A percentile compares a stretch with the other conserved stretches of the same genome.
phyloP scores from a whole-genome alignment of 2,797 vertebrate species.

The Myripristis jacobus region DNA sequence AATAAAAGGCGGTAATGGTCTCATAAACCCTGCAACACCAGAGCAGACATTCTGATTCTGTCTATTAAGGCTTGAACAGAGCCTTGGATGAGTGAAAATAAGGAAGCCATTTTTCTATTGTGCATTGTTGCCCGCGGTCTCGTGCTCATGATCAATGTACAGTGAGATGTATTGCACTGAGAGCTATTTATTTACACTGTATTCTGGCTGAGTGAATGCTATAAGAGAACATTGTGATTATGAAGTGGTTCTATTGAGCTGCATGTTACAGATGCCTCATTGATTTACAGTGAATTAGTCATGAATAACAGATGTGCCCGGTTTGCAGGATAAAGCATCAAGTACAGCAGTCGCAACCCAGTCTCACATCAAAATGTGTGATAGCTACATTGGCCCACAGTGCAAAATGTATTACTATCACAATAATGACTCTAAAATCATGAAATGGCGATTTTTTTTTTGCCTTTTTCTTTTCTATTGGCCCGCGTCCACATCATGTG shows the following conservation, averaged over 20 bases:
- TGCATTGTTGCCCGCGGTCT: constrained; percentile 73
- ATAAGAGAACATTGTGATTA: constrained; percentile 67
- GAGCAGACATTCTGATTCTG: constrained; percentile 81
- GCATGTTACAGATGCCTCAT: constrained; percentile 58
- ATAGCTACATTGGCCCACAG: no score
- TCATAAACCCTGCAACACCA: constrained; percentile 82
- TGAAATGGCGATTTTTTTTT: no score
- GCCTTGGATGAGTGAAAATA: constrained; percentile 72
- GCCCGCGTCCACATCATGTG: no score
- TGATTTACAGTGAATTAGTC: constrained; percentile 67
- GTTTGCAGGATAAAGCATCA: constrained; percentile 31
- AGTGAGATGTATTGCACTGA: constrained; percentile 58
- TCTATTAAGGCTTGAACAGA: constrained; percentile 75
- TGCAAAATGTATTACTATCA: no score
- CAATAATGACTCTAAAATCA: neutral
- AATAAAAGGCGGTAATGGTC: constrained; percentile 83
- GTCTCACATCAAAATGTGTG: no score
- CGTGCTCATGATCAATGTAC: constrained; percentile 74
- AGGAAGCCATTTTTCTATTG: constrained; percentile 75
- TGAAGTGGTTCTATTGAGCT: constrained; percentile 68
- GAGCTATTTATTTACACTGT: constrained; percentile 75
- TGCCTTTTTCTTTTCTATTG: no score
- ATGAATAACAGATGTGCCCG: constrained; percentile 65
- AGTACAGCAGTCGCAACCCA: constrained; percentile 52
- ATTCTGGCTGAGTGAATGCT: constrained; percentile 66